phyloP scores from a whole-genome alignment of 1,140 invertebrate species.

The Reticulitermes speratus region DNA sequence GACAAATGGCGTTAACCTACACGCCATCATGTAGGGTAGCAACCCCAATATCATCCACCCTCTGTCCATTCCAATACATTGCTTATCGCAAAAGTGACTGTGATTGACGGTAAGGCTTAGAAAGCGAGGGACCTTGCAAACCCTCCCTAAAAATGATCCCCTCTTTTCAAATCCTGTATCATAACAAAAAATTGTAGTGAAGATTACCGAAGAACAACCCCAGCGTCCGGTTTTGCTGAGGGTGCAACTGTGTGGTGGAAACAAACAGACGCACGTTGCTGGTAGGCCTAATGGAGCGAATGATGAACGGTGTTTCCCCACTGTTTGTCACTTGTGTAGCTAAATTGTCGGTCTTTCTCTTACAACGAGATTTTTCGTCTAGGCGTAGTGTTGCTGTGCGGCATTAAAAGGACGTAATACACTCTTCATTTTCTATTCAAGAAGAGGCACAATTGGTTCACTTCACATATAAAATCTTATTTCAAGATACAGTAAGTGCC shows the following conservation, averaged over 20 bases:
- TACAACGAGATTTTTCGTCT: background rate
- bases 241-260: background rate
- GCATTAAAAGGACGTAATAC: background rate
- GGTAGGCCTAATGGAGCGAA: background rate
- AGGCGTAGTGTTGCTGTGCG: background rate
- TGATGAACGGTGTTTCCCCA: background rate
- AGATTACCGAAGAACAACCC: background rate
- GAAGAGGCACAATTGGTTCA: background rate
- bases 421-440: background rate
- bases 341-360: background rate
- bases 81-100: background rate
- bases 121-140: background rate
- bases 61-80: background rate
- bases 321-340: background rate
- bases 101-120: background rate
- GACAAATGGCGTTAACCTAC: background rate
- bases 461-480: no score
- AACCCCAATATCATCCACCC: background rate
- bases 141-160: background rate
- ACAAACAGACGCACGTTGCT: background rate
- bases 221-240: background rate
- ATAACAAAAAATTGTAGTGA: constrained; percentile 11
- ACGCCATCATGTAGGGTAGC: background rate
- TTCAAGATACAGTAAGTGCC: no score
- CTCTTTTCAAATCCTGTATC: background rate